Evolutionary conservation across 2,113 vertebrate genomes (phyloP), one percentile per base, ranked within the genome.

Genomic region (Lampris megalopsis): DNA sequence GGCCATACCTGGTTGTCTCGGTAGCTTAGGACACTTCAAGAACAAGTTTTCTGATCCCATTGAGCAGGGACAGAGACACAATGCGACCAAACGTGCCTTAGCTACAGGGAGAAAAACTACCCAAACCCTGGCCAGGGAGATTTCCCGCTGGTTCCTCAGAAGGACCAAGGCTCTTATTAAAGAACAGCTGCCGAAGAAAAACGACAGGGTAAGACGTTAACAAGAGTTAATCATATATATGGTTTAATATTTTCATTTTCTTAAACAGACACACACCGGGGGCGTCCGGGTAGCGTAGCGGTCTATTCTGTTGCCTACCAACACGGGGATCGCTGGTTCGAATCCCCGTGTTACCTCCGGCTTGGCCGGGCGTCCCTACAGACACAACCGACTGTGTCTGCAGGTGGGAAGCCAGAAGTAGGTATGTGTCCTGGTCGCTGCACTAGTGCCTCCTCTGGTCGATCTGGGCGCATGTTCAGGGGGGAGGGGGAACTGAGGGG

Each of bases 51-150:
- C 96, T 72, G 95, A 97, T 79, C 96, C 96, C 11, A 95, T 99
- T 75, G 97, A 99, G 84, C 94, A 94, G 75, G 97, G 96, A 11
- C 97, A 98, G 87, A 95, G 94, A 78, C 96, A 98, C 86, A 98
- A 92, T 42, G 96, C 95, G 52, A 97, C 97, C 53, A 99, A 97
- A 92, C 95, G 97, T 75, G 92, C 94, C 57, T 90, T 99, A 3
- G 98, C 98, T 37, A 96, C 94, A 13, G 96, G 95, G 54, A 95
- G 97, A 71, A 96, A 95, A 83, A 91, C 95, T 42, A 94, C 96
- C 91, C 85, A 74, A n/a, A 92, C 85, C 37, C 92, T 98, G 71
- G 95, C 95, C 49, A 89, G 64, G 77, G 95, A 89, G 92, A 94
- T 99, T 89, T 93, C 94, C 24, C 90, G 77, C 57, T 96, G 91